Percentiles rank a stretch among this genome's conserved stretches.
Conservation (phyloP, 2,888 invertebrate genomes). For the Lepidochrysops patricia region DNA sequence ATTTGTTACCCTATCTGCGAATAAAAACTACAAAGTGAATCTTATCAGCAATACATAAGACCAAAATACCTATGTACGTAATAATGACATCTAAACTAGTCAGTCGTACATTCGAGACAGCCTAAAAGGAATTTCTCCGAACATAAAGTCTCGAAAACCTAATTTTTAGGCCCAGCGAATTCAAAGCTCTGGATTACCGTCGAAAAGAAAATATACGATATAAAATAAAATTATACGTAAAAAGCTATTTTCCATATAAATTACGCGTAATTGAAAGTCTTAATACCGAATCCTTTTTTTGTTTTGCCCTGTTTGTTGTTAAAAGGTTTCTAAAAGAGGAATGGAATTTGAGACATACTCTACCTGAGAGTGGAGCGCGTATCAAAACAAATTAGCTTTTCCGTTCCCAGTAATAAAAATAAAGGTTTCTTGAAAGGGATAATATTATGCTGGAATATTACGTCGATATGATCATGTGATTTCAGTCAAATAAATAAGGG, state of each 20-base stretch:
- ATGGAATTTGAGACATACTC: slow-evolving; percentile 3
- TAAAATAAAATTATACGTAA: background rate
- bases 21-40: too few relatives aligned
- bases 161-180: background rate
- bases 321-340: slow-evolving; percentile 4
- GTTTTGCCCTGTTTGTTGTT: slow-evolving; percentile 1
- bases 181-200: background rate
- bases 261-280: background rate
- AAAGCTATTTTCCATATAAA: background rate
- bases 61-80: too few relatives aligned
- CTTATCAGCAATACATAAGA: too few relatives aligned
- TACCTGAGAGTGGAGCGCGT: background rate
- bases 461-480: background rate
- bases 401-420: background rate
- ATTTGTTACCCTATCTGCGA: too few relatives aligned
- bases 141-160: background rate
- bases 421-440: background rate
- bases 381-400: slow-evolving; percentile 4
- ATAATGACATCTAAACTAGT: too few relatives aligned
- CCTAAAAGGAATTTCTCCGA: background rate
- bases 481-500: background rate
- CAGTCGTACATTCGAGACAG: background rate
- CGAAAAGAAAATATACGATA: background rate
- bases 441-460: background rate
- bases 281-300: background rate